Evolutionary conservation across 2,797 vertebrate genomes (phyloP).

Genomic region (Cossypha caffra): DNA sequence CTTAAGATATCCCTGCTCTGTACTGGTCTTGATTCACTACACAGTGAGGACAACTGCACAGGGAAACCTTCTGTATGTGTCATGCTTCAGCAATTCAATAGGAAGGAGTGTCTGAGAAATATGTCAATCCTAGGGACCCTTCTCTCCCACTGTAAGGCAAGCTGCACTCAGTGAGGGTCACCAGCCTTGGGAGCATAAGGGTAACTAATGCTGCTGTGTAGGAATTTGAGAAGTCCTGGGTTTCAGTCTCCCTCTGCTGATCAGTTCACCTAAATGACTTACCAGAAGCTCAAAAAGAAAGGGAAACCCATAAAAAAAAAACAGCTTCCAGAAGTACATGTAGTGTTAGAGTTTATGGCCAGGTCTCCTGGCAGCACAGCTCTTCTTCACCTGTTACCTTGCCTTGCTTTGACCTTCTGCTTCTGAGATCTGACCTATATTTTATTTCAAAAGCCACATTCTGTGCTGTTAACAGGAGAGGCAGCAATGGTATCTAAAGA

Average conservation of each 20-base stretch:
- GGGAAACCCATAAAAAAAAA: not conserved
- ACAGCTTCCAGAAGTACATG: not conserved
- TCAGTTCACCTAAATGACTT: not conserved
- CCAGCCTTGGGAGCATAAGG: not conserved
- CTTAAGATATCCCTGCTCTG: not conserved
- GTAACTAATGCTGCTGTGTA: not conserved
- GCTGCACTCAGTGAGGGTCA: not conserved
- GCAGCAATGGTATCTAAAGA: not conserved
- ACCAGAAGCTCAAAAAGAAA: not conserved
- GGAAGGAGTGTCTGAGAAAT: not conserved
- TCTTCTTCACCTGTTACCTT: not conserved
- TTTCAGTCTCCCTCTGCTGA: not conserved
- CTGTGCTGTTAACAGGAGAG: not conserved
- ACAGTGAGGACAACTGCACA: not conserved
- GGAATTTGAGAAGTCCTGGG: not conserved
- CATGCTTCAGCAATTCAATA: not conserved
- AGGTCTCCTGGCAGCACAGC: not conserved
- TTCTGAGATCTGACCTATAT: not conserved
- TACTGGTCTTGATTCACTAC: not conserved
- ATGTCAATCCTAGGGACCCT: fast-evolving
- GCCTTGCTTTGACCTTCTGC: not conserved
- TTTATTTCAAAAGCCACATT: not conserved
- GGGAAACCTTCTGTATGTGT: not conserved
- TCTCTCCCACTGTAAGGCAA: not conserved
- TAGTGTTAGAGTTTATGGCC: not conserved